Percentiles rank a stretch among this genome's conserved stretches.
phyloP scores from a whole-genome alignment of 2,113 vertebrate species.

The Anoura caudifer region DNA sequence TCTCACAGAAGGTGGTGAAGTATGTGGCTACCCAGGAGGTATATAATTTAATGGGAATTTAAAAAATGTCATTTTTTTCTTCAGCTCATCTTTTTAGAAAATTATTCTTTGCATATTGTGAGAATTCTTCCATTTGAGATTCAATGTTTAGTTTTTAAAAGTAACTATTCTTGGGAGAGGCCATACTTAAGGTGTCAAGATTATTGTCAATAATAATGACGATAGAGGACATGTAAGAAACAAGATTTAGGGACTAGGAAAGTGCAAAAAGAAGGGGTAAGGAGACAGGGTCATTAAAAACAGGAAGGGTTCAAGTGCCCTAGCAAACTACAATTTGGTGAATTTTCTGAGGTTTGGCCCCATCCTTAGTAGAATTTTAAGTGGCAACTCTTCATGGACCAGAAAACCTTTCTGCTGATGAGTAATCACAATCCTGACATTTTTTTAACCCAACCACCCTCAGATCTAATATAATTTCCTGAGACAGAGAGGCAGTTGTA shows the following conservation, averaged over 20 bases:
- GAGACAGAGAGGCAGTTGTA: slow-evolving; percentile 9
- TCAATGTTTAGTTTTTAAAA: background rate
- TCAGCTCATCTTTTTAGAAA: background rate
- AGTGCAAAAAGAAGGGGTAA: background rate
- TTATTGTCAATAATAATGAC: background rate
- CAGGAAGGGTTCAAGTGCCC: background rate
- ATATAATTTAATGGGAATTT: background rate
- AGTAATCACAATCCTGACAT: background rate
- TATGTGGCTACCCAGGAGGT: background rate
- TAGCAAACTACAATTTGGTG: background rate
- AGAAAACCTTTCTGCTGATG: slow-evolving; percentile 25
- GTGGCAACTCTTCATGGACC: background rate
- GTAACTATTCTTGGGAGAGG: background rate
- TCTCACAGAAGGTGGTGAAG: background rate
- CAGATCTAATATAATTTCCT: slow-evolving; percentile 29
- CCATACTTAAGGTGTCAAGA: background rate
- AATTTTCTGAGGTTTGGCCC: background rate
- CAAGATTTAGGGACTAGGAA: background rate
- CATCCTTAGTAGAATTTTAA: background rate
- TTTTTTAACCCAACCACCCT: background rate
- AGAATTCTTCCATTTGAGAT: slow-evolving; percentile 22
- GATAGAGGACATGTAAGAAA: background rate
- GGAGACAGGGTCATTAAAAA: background rate
- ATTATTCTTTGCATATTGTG: background rate
- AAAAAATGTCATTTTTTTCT: background rate